Conservation (phyloP, 2,113 vertebrate genomes). For the Crypturellus undulatus region DNA sequence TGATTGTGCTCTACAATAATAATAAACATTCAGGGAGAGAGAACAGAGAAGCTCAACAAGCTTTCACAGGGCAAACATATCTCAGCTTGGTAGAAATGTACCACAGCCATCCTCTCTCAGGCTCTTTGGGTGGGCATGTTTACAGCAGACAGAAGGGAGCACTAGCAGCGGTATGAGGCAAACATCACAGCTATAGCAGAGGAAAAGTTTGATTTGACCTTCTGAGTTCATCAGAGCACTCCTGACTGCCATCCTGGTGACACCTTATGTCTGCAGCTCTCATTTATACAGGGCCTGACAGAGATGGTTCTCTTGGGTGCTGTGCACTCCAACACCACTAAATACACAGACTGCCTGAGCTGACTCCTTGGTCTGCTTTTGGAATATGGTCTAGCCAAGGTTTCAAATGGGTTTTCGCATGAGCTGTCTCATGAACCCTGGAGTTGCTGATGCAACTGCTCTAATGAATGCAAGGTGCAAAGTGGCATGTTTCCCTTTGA, state of each 20-base stretch:
- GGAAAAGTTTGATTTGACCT: slow-evolving; percentile 44
- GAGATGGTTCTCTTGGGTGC: neutral
- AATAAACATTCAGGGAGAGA: neutral
- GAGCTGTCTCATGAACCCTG: neutral
- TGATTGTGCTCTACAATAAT: neutral
- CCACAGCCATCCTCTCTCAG: slow-evolving; percentile 26
- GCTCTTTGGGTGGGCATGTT: slow-evolving; percentile 68
- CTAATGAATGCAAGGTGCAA: neutral
- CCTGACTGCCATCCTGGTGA: slow-evolving; percentile 17
- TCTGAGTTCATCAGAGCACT: slow-evolving; percentile 53
- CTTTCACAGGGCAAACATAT: neutral
- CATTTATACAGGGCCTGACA: fast-evolving
- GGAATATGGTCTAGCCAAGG: neutral
- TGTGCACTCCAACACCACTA: neutral
- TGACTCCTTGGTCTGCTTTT: neutral
- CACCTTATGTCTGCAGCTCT: neutral
- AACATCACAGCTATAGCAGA: slow-evolving; percentile 57
- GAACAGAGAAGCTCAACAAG: neutral
- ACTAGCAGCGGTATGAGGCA: slow-evolving; percentile 37
- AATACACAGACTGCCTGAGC: neutral
- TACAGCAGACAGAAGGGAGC: slow-evolving; percentile 35
- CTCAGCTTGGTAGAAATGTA: slow-evolving; percentile 18
- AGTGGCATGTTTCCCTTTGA: neutral
- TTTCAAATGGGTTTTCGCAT: neutral
- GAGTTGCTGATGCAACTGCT: neutral